A percentile compares a stretch with the other conserved stretches of the same genome.
phyloP scores from a whole-genome alignment of 2,888 invertebrate species.

The Epistrophella euchroma region DNA sequence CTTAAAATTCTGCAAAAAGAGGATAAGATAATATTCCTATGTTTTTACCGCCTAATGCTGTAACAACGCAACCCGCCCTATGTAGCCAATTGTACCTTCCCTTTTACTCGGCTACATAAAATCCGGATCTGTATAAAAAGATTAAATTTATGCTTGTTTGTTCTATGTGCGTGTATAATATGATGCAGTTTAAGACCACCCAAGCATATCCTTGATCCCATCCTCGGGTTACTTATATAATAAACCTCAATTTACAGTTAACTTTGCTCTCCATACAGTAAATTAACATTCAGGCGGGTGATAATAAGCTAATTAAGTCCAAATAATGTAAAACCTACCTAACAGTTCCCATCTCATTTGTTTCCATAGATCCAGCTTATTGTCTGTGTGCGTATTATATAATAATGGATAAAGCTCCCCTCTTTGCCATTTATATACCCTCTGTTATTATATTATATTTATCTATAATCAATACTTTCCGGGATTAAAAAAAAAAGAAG shows the following conservation, averaged over 20 bases:
- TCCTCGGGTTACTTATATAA: slow-evolving; percentile 51
- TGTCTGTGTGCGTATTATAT: slow-evolving; percentile 7
- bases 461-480: slow-evolving; percentile 64
- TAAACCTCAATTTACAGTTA: slow-evolving; percentile 71
- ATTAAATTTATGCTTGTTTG: slow-evolving; percentile 2
- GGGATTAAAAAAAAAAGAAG: slow-evolving; percentile 17
- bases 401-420: not conserved
- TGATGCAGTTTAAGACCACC: not conserved
- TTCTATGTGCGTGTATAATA: not conserved
- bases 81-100: too few species aligned
- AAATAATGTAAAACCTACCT: slow-evolving; percentile 25
- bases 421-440: not conserved
- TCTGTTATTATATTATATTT: slow-evolving; percentile 48
- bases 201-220: not conserved
- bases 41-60: not conserved
- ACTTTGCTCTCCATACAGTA: slow-evolving; percentile 55
- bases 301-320: slow-evolving; percentile 73
- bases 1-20: too few species aligned
- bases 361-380: slow-evolving; percentile 41
- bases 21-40: not conserved
- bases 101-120: not conserved
- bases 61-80: not conserved
- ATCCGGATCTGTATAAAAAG: not conserved
- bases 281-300: slow-evolving; percentile 66
- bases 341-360: slow-evolving; percentile 69